These are phyloP conservation scores for Wasmannia auropunctata DNA, from an alignment of 1,140 invertebrate genomes.

Conservation along the genomic window DNA sequence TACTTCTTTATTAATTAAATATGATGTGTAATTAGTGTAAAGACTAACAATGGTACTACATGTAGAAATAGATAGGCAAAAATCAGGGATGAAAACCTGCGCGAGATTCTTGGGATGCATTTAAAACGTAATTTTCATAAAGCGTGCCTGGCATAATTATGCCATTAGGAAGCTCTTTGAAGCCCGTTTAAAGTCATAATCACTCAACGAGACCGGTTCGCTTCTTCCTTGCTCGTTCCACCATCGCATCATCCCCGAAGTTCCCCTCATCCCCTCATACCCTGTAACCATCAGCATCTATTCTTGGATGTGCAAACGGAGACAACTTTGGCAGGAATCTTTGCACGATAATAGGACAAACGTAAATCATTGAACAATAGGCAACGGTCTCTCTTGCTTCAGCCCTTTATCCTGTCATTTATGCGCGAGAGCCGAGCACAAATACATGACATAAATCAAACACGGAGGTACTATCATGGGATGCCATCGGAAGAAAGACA, in stretches of 20 bases:
- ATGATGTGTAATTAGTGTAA: background rate
- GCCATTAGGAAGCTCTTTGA: constrained; percentile 72
- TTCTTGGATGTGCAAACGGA: constrained; percentile 47
- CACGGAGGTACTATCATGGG: constrained; percentile 43
- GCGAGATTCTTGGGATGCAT: constrained; percentile 62
- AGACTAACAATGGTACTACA: background rate
- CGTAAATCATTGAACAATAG: constrained; percentile 77
- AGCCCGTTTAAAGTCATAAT: constrained; percentile 72
- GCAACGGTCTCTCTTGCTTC: constrained; percentile 58
- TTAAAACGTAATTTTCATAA: constrained; percentile 71
- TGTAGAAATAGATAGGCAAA: background rate
- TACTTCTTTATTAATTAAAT: constrained; percentile 22
- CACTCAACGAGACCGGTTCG: constrained; percentile 66
- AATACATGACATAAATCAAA: constrained; percentile 71
- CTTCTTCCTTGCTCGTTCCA: constrained; percentile 62
- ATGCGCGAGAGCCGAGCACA: constrained; percentile 49
- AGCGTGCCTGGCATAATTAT: constrained; percentile 68
- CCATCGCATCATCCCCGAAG: background rate
- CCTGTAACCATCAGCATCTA: constrained; percentile 7
- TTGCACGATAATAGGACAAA: constrained; percentile 71
- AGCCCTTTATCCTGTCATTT: constrained; percentile 66
- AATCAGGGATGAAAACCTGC: constrained; percentile 55
- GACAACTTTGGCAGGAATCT: constrained; percentile 70
- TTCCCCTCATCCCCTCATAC: background rate
- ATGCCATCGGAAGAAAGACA: constrained; percentile 37